These are phyloP conservation scores for Siniperca knerii DNA, from an alignment of 2,113 vertebrate genomes.

Conservation along the genomic window DNA sequence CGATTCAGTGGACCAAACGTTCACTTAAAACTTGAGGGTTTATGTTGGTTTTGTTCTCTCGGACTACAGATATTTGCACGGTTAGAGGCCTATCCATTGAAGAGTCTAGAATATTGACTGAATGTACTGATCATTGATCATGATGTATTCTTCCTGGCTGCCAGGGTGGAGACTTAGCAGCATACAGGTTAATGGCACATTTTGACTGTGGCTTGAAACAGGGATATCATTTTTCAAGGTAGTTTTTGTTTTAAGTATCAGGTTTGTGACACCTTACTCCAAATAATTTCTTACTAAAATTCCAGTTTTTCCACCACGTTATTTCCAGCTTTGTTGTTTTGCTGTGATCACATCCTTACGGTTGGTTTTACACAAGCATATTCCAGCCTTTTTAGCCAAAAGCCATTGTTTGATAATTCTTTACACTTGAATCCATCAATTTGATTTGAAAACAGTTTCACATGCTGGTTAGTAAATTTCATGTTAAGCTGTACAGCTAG, in stretches of 20 bases:
- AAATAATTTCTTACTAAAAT: constrained; percentile 41
- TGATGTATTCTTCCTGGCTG: constrained; percentile 45
- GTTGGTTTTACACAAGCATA: constrained; percentile 40
- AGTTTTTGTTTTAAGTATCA: constrained; percentile 41
- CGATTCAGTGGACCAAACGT: constrained; percentile 62
- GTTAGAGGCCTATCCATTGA: constrained; percentile 38
- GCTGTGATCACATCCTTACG: constrained; percentile 5
- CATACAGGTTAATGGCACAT: constrained; percentile 20
- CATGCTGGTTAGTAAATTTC: constrained; percentile 12
- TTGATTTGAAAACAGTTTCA: constrained; percentile 16
- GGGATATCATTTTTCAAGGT: constrained; percentile 24
- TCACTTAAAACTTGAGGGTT: constrained; percentile 74
- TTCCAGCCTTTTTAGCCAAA: constrained; percentile 12
- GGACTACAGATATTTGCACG: constrained; percentile 67
- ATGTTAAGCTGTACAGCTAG: constrained; percentile 29
- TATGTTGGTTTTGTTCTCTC: constrained; percentile 37
- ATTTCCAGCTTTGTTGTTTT: constrained; percentile 23
- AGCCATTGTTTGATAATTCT: neutral
- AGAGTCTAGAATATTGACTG: constrained; percentile 49
- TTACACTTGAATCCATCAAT: neutral
- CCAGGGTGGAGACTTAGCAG: constrained; percentile 8
- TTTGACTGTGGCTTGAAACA: constrained; percentile 39
- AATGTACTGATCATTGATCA: constrained; percentile 58
- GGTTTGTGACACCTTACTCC: constrained; percentile 24
- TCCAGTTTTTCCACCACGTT: constrained; percentile 14